Percentiles rank a stretch among this genome's conserved stretches.
These are phyloP conservation scores for Hydra vulgaris DNA, from an alignment of 30 jellyfish, hydroid and myxozoan species.

Conservation along the genomic window DNA sequence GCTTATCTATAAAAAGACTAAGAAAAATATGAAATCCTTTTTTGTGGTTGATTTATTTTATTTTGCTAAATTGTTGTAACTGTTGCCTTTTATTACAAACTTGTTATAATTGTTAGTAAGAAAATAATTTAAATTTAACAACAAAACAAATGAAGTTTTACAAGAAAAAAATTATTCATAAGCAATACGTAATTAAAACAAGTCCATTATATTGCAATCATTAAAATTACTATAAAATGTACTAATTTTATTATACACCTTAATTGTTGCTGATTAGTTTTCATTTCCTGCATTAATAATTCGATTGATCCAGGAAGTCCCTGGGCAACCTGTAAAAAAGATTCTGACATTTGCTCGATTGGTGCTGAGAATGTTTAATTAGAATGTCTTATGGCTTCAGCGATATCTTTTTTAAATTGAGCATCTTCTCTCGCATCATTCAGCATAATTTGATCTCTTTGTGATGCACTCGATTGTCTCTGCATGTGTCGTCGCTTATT, in stretches of 20 bases:
- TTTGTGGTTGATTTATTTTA: too few relatives aligned
- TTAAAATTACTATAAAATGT: background rate
- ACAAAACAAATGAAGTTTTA: background rate
- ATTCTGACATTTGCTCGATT: constrained; percentile 29
- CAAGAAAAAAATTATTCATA: background rate
- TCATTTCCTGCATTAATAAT: background rate
- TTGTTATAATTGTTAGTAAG: too few relatives aligned
- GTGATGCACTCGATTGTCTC: constrained; percentile 36
- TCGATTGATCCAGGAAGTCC: constrained; percentile 29
- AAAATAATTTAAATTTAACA: background rate
- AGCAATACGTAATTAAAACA: background rate
- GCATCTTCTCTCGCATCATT: constrained; percentile 43
- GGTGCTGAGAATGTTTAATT: constrained; percentile 40
- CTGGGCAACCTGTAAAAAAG: constrained; percentile 50
- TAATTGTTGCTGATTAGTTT: background rate
- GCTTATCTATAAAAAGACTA: too few relatives aligned
- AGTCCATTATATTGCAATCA: background rate
- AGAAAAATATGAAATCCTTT: too few relatives aligned
- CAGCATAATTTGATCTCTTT: constrained; percentile 34
- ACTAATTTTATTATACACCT: background rate
- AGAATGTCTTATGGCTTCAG: constrained; percentile 43
- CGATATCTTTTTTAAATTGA: constrained; percentile 42
- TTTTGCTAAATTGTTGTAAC: too few relatives aligned
- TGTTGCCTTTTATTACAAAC: too few relatives aligned
- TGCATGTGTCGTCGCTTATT: constrained; percentile 48